These are phyloP conservation scores for Bombus pascuorum DNA, from an alignment of 1,140 invertebrate species.

Conservation along the genomic window DNA sequence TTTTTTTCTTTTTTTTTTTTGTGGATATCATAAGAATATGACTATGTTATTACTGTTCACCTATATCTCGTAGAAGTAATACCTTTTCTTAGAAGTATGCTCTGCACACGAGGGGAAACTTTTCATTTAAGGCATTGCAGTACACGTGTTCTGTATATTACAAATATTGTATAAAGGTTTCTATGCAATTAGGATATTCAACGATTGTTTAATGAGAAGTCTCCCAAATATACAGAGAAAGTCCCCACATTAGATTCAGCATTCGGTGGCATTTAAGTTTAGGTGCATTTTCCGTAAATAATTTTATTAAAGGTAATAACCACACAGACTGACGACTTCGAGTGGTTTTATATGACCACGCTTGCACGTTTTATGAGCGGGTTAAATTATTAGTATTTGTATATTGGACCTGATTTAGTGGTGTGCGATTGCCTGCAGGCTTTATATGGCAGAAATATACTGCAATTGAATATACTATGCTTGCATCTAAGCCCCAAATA, in stretches of 20 bases:
- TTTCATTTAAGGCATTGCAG: slow-evolving; percentile 51
- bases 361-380: slow-evolving; percentile 68
- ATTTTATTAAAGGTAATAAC: slow-evolving; percentile 58
- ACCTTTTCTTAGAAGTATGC: slow-evolving; percentile 62
- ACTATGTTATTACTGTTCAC: slow-evolving; percentile 44
- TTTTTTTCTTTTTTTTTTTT: not conserved
- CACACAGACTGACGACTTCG: slow-evolving; percentile 57
- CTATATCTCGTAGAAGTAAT: slow-evolving; percentile 46
- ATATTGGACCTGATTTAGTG: slow-evolving; percentile 71
- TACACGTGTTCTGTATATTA: not conserved
- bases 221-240: slow-evolving; percentile 52
- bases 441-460: slow-evolving; percentile 57
- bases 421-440: slow-evolving; percentile 77
- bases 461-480: slow-evolving; percentile 62
- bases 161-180: slow-evolving; percentile 18
- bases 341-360: slow-evolving; percentile 53
- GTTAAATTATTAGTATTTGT: slow-evolving; percentile 68
- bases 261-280: slow-evolving; percentile 61
- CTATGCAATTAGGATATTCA: slow-evolving; percentile 11
- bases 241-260: slow-evolving; percentile 57
- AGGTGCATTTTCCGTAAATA: slow-evolving; percentile 60
- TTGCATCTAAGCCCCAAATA: slow-evolving; percentile 66
- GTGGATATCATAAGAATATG: slow-evolving; percentile 7
- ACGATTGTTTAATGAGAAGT: slow-evolving; percentile 53
- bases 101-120: slow-evolving; percentile 60